Percentiles rank a stretch among this genome's conserved stretches.
Conservation (phyloP, 2,113 vertebrate species). For the Diphyllodes magnificus region DNA sequence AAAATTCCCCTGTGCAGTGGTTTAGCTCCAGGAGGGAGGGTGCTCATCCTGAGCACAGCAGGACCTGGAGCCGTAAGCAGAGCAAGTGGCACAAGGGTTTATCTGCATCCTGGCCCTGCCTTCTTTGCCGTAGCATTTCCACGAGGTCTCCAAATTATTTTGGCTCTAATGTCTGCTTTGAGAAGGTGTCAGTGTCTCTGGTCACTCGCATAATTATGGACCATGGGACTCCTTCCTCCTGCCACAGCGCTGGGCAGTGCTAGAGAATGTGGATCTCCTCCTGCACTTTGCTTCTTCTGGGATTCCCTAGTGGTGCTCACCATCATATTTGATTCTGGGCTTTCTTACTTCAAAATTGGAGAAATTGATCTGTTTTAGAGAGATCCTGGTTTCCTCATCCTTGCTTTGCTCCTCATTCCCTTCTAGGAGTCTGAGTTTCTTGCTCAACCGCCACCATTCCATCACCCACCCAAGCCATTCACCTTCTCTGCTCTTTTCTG, state of each 20-base stretch:
- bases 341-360: neutral
- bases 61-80: neutral
- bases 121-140: neutral
- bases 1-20: rapidly evolving
- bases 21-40: neutral
- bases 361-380: neutral
- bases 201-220: neutral
- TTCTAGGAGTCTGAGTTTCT: neutral
- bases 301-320: neutral
- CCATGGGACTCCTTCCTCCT: neutral
- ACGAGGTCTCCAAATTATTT: neutral
- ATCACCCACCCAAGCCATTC: neutral
- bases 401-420: neutral
- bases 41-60: neutral
- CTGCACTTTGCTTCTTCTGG: neutral
- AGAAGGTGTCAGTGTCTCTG: neutral
- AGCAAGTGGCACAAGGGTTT: neutral
- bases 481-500: neutral
- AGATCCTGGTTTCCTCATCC: neutral
- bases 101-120: neutral
- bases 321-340: neutral
- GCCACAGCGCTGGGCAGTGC: neutral
- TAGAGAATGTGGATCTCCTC: neutral
- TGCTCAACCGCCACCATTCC: neutral
- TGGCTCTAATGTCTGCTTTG: neutral